phyloP scores from a whole-genome alignment of 2,113 vertebrate genomes.

The Ictalurus furcatus region DNA sequence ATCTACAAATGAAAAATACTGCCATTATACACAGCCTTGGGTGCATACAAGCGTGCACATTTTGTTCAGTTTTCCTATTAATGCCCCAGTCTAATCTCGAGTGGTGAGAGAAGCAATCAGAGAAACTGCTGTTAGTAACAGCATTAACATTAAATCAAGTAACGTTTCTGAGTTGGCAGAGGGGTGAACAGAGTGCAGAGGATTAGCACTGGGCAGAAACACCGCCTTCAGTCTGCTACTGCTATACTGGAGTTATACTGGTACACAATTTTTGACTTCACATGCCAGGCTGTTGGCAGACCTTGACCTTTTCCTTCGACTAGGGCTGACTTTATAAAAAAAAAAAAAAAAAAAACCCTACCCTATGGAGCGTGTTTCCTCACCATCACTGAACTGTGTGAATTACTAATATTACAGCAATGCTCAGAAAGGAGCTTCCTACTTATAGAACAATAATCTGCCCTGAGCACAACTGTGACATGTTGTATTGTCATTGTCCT shows the following conservation, averaged over 20 bases:
- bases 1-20: neutral
- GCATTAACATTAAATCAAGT: neutral
- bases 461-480: neutral
- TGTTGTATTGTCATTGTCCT: neutral
- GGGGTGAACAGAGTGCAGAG: neutral
- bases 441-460: neutral
- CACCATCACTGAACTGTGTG: neutral
- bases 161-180: neutral
- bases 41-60: neutral
- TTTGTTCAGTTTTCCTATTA: neutral
- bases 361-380: neutral
- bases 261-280: neutral
- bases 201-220: neutral
- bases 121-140: slow-evolving; percentile 4
- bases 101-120: neutral
- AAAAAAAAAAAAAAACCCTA: neutral
- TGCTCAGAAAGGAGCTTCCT: neutral
- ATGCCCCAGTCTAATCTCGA: neutral
- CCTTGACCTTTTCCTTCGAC: neutral
- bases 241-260: neutral
- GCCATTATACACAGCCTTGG: too few species aligned
- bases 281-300: neutral
- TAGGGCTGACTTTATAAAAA: too few species aligned
- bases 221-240: neutral
- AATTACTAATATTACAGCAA: neutral